Percentiles rank a stretch among this genome's conserved stretches.
phyloP scores from a whole-genome alignment of 2,797 vertebrate species.

The Sparidentex hasta region DNA sequence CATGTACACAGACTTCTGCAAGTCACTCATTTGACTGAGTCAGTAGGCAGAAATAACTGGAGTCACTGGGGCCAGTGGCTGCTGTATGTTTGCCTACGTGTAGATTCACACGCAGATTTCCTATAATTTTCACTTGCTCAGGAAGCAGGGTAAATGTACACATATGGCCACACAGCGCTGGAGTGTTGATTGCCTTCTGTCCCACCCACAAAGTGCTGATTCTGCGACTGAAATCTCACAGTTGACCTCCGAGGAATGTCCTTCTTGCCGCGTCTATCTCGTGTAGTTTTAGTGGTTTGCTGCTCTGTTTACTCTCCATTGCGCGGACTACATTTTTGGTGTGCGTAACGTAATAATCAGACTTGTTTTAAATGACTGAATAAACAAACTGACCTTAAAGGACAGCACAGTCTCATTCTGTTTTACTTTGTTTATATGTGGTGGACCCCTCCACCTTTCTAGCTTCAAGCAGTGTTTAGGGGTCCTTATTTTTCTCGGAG shows the following conservation, averaged over 20 bases:
- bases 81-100: constrained; percentile 56
- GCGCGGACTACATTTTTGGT: too few species aligned
- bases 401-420: too few species aligned
- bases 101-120: constrained; percentile 57
- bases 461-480: too few species aligned
- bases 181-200: constrained; percentile 41
- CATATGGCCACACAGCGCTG: constrained; percentile 42
- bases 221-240: constrained; percentile 27
- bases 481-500: too few species aligned
- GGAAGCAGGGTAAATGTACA: constrained; percentile 56
- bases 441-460: too few species aligned
- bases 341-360: too few species aligned
- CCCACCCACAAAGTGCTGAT: constrained; percentile 39
- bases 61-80: constrained; percentile 36
- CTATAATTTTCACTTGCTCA: constrained; percentile 60
- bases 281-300: constrained; percentile 13
- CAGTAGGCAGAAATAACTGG: constrained; percentile 47
- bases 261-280: constrained; percentile 7
- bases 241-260: neutral
- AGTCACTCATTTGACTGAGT: constrained; percentile 33
- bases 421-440: too few species aligned
- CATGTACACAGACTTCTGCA: constrained; percentile 32
- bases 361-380: too few species aligned
- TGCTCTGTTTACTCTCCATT: neutral
- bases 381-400: too few species aligned